Evolutionary conservation across 2,113 vertebrate genomes (phyloP), one percentile per base, ranked within the genome.

Genomic region (Geococcyx californianus): DNA sequence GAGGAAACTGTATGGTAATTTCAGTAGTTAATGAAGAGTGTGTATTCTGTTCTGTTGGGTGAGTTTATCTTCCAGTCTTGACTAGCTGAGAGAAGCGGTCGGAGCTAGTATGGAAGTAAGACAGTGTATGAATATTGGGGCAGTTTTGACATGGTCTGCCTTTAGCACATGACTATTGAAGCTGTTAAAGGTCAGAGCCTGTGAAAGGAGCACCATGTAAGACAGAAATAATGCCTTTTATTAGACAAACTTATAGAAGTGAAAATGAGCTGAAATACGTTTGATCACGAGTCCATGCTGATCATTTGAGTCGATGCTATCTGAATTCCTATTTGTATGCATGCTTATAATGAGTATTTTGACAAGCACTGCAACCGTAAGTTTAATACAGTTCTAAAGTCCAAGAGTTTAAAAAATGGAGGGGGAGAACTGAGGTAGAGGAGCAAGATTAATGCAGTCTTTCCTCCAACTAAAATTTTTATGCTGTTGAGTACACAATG

Each of bases 1-100:
- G 63, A 83, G 82, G 84, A 90, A 47, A 90, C 93, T 28, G 63
- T 93, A 91, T 95, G 79, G 82, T 95, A 80, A 92, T 95, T 94
- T 67, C 60, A 67, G 75, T 86, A 59, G 79, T 92, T 94, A 95
- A 94, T 87, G 88, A 96, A 81, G 92, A 87, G 10, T 0, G 0
- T 73, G 7, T 92, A 66, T 94, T 93, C 59, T 79, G 7, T 62
- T 79, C 70, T 1, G 0, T 70, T 63, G 75, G 29, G 19, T 21
- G n/a, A 14, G 56, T 79, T 91, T 70, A 8, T 87, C 66, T 86
- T 91, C 49, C 58, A 36, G 33, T 77, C 76, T 62, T 94, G 87
- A 47, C 47, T 44, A 73, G 76, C 54, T 44, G 36, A 64, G 47
- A 49, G 47, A 62, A 84, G 44, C 59, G 75, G 14, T 66, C 3